These are phyloP conservation scores for Daktulosphaira vitifoliae DNA, from an alignment of 1,140 invertebrate genomes.

Conservation along the genomic window DNA sequence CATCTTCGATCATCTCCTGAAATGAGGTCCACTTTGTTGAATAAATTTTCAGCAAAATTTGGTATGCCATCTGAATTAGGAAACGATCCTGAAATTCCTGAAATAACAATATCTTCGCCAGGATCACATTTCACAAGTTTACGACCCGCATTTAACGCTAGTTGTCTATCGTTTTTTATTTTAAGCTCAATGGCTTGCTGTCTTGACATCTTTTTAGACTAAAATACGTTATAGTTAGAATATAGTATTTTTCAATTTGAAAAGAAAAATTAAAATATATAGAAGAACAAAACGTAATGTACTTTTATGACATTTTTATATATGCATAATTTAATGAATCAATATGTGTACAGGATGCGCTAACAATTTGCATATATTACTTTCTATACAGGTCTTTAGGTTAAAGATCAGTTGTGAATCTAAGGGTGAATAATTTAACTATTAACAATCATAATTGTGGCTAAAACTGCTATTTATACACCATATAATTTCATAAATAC, in stretches of 20 bases:
- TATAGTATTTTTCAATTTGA: too few species aligned
- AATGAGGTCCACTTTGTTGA: constrained; percentile 72
- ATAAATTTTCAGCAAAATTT: constrained; percentile 70
- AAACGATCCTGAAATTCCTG: constrained; percentile 73
- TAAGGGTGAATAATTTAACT: too few species aligned
- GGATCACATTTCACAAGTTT: constrained; percentile 39
- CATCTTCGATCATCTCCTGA: constrained; percentile 67
- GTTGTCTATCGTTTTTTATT: constrained; percentile 28
- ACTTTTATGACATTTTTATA: too few species aligned
- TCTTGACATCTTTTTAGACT: constrained; percentile 9
- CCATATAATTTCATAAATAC: too few species aligned
- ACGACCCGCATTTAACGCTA: constrained; percentile 37
- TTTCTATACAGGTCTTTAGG: background rate
- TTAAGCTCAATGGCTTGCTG: constrained; percentile 29
- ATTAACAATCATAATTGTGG: too few species aligned
- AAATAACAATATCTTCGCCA: constrained; percentile 74
- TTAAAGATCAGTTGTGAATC: background rate
- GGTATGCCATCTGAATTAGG: constrained; percentile 73
- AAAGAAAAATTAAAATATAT: too few species aligned
- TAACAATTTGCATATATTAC: constrained; percentile 10
- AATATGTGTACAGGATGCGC: constrained; percentile 22
- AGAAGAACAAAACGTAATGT: too few species aligned
- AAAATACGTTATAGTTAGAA: too few species aligned
- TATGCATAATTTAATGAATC: background rate
- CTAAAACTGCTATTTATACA: too few species aligned